Evolutionary conservation across 2,888 invertebrate genomes (phyloP), one percentile per base, ranked within the genome.

Genomic region (Volucella inflata): DNA sequence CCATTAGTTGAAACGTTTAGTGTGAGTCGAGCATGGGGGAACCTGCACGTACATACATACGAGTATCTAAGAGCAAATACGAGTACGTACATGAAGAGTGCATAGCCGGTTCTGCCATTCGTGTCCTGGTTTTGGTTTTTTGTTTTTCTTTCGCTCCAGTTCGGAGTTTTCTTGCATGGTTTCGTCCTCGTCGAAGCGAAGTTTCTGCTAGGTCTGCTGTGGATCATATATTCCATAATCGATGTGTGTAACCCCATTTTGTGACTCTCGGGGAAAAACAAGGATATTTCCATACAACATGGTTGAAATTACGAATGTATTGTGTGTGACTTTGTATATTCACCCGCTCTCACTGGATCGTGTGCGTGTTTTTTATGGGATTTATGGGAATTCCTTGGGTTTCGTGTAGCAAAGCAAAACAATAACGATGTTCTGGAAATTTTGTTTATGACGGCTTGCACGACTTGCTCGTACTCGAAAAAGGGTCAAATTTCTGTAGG

Each of bases 381-480:
- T 74, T 70, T 79, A 74, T 74, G 74, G 53, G 68, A 79, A 62
- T 74, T 51, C 46, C n/a, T 64, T 57, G 46, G 21, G 68, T 65
- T 75, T 75, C 71, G 75, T 84, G 84, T 14, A 76, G 80, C 75
- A 30, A 80, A 80, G 84, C 75, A 76, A 80, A 84, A 75, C 65
- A 59, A 74, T 75, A 68, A 78, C 48, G 44, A 30, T 46, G 40
- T 14, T 68, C 12, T 44, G 9, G 64, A 46, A 46, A 46, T 44
- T 59, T n/a, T 21, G 71, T 60, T 59, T 48, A 59, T 51, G 50
- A 12, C 14, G 8, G 71, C 51, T 16, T 16, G 17, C 12, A 30
- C 42, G 21, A 21, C 21, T 21, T 21, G 30, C 6, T 2, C 6
- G 30, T 51, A 21, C n/a, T 8, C 11, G 36, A 11, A 14, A 30